A percentile compares a stretch with the other conserved stretches of the same genome.
Evolutionary conservation across 37 sponge, comb jelly and placozoan genomes (phyloP).

Genomic region (Haliclona indistincta): DNA sequence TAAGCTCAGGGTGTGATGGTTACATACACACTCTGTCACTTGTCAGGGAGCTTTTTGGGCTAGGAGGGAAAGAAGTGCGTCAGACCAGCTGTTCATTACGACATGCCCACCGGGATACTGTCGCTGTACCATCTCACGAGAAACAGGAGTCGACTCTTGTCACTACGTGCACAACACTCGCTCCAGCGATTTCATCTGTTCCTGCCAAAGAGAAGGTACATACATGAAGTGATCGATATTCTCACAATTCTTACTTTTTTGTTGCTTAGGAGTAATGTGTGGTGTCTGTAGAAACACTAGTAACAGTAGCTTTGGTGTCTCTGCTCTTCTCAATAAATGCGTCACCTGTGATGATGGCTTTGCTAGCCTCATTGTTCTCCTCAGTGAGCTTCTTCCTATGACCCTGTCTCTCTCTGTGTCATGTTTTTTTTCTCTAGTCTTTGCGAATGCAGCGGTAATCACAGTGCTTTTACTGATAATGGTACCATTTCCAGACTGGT

Average conservation of each 20-base stretch:
- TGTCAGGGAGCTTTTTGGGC: too few species aligned
- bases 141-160: background rate
- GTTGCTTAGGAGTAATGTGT: constrained; percentile 14
- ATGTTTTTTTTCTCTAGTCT: background rate
- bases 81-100: background rate
- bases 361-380: constrained; percentile 7
- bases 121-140: constrained; percentile 2
- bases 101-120: constrained; percentile 56
- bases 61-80: background rate
- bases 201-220: constrained; percentile 37
- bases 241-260: background rate
- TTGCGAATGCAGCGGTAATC: constrained; percentile 11
- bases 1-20: background rate
- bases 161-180: constrained; percentile 10
- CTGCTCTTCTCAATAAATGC: constrained; percentile 30
- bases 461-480: constrained; percentile 3
- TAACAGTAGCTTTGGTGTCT: background rate
- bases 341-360: constrained; percentile 10
- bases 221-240: background rate
- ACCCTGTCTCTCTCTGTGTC: background rate
- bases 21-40: too few species aligned
- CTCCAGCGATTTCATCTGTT: constrained; percentile 16
- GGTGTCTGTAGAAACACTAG: constrained; percentile 16
- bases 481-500: constrained; percentile 20
- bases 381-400: constrained; percentile 9